Percentiles rank a stretch among this genome's conserved stretches.
These are phyloP conservation scores for Phyllotreta cruciferae DNA, from an alignment of 2,888 invertebrate species.

Conservation along the genomic window DNA sequence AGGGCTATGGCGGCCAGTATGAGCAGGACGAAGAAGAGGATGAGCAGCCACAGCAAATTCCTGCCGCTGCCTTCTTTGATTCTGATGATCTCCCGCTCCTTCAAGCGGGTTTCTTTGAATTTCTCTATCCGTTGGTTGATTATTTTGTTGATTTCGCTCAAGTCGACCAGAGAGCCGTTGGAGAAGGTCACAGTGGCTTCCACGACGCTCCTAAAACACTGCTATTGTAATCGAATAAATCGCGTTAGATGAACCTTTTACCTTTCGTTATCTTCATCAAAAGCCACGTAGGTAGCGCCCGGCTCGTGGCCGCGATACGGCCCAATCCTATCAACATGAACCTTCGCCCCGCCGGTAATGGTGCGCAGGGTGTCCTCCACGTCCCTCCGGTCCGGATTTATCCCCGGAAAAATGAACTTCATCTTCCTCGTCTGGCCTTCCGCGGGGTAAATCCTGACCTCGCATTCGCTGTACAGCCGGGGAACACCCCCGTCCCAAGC, in stretches of 20 bases:
- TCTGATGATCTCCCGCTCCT: constrained; percentile 37
- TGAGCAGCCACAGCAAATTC: constrained; percentile 77
- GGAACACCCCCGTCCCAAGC: constrained; percentile 89
- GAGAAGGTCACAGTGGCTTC: constrained; percentile 73
- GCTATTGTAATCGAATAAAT: background rate
- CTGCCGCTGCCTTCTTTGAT: constrained; percentile 57
- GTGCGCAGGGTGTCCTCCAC: constrained; percentile 78
- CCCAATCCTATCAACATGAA: constrained; percentile 76
- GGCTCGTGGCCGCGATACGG: constrained; percentile 68
- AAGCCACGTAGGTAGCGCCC: constrained; percentile 63
- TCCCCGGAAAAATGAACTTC: constrained; percentile 82
- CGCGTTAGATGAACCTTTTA: constrained; percentile 50
- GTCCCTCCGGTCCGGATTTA: constrained; percentile 74
- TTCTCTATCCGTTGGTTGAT: constrained; percentile 48
- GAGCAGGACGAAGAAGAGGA: constrained; percentile 77
- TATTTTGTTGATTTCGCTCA: constrained; percentile 74
- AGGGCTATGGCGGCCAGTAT: constrained; percentile 74
- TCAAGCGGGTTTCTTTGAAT: constrained; percentile 10
- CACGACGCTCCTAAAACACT: constrained; percentile 68
- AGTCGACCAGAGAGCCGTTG: constrained; percentile 72
- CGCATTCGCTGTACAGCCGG: constrained; percentile 73
- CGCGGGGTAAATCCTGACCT: constrained; percentile 79
- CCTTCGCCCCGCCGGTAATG: constrained; percentile 82
- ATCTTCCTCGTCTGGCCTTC: constrained; percentile 78
- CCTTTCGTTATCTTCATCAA: constrained; percentile 66